These are phyloP conservation scores for Antechinus flavipes DNA, from an alignment of 2,113 vertebrate species.

Conservation along the genomic window DNA sequence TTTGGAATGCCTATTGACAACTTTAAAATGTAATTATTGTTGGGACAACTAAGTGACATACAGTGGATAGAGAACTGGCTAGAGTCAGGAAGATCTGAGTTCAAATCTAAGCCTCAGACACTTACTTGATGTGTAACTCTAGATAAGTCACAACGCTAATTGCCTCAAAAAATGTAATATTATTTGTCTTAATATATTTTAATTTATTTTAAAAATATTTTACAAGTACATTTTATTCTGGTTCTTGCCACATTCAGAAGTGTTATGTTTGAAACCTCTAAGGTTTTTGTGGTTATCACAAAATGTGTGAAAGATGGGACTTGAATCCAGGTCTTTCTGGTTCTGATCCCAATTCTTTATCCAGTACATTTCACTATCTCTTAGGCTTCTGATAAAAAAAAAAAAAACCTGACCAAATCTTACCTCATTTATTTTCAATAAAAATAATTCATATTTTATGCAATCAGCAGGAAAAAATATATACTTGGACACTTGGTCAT, in stretches of 20 bases:
- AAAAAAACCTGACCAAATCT: background rate
- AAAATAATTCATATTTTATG: background rate
- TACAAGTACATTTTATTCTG: background rate
- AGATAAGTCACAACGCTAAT: background rate
- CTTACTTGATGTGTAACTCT: background rate
- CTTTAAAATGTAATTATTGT: background rate
- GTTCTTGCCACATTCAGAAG: background rate
- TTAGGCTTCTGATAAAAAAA: background rate
- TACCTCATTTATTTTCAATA: background rate
- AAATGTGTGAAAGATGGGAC: background rate
- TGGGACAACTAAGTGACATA: background rate
- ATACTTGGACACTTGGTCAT: background rate
- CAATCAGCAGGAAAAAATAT: background rate
- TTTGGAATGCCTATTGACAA: background rate
- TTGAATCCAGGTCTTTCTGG: background rate
- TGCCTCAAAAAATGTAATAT: background rate
- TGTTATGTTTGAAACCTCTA: background rate
- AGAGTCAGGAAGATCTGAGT: background rate
- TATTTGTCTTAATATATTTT: background rate
- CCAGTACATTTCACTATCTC: background rate
- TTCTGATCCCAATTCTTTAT: background rate
- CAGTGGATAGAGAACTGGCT: background rate
- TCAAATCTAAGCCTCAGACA: background rate
- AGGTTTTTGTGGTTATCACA: background rate
- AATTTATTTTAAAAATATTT: background rate